These are phyloP conservation scores for Lasioglossum figueresi DNA, from an alignment of 2,888 invertebrate genomes.

Conservation along the genomic window DNA sequence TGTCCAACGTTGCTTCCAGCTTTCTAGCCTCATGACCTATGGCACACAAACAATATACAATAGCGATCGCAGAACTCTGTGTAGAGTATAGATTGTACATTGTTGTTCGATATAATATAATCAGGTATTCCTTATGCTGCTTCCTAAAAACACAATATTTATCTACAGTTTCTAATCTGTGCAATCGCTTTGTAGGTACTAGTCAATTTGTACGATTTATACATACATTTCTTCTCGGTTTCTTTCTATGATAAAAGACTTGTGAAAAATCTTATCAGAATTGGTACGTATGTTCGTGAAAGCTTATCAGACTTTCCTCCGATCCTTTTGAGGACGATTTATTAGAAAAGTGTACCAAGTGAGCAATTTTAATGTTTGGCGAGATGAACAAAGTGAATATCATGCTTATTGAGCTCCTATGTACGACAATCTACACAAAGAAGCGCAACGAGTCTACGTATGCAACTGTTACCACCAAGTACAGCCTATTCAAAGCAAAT, in stretches of 20 bases:
- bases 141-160: background rate
- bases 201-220: background rate
- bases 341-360: background rate
- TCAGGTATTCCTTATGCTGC: slow-evolving; percentile 8
- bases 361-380: background rate
- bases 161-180: slow-evolving; percentile 22
- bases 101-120: background rate
- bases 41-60: slow-evolving; percentile 49
- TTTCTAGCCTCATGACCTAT: slow-evolving; percentile 91
- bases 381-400: background rate
- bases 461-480: background rate
- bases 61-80: background rate
- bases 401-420: slow-evolving; percentile 8
- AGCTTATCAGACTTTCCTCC: background rate
- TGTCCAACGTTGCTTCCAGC: slow-evolving; percentile 85
- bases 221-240: background rate
- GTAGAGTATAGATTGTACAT: background rate
- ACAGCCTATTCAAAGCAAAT: background rate
- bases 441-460: background rate
- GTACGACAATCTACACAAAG: background rate
- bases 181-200: background rate
- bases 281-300: background rate
- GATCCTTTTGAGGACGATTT: background rate
- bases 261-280: background rate
- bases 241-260: background rate